Evolutionary conservation across 2,797 vertebrate genomes (phyloP).

Genomic region (Macropus fuliginosus): DNA sequence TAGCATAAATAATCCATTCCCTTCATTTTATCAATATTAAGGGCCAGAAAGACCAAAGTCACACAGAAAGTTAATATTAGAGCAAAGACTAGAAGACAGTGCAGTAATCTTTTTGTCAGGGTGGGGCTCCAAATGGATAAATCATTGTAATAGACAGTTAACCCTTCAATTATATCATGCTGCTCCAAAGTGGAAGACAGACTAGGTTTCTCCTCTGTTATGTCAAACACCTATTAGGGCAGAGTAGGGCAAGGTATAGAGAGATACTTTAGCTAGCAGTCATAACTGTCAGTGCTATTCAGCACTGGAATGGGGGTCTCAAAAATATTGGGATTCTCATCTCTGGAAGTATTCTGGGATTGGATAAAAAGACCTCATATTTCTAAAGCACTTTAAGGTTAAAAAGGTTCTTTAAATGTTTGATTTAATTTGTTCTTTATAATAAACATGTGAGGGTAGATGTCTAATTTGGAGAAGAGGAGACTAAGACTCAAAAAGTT

Average conservation of each 20-base stretch:
- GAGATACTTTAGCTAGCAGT: neutral
- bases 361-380: neutral
- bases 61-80: neutral
- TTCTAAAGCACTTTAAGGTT: neutral
- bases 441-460: neutral
- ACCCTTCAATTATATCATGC: neutral
- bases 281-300: neutral
- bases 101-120: neutral
- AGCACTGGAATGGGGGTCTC: neutral
- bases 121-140: neutral
- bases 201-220: neutral
- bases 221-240: neutral
- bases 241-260: neutral
- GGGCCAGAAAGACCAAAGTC: neutral
- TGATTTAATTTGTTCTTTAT: neutral
- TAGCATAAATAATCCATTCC: neutral
- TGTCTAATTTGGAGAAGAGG: neutral
- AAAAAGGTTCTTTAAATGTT: neutral
- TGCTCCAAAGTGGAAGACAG: neutral
- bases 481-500: neutral
- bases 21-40: neutral
- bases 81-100: neutral
- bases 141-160: neutral
- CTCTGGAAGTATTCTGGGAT: neutral
- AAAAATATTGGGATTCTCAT: neutral